Percentiles rank a stretch among this genome's conserved stretches.
These are phyloP conservation scores for Blastobasis lacticolella DNA, from an alignment of 2,888 invertebrate genomes.

Conservation along the genomic window DNA sequence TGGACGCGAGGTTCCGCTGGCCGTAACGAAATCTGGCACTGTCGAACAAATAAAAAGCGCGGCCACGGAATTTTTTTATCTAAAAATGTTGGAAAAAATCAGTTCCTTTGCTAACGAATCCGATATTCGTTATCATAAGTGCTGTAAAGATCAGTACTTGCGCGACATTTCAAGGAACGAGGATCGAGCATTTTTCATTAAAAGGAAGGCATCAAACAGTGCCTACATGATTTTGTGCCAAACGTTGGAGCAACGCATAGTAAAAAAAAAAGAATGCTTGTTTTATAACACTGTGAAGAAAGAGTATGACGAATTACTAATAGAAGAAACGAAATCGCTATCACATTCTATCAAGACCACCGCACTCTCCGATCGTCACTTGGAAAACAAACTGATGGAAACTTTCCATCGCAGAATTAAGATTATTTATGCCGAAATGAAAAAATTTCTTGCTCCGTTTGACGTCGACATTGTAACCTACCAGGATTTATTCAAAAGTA, in stretches of 20 bases:
- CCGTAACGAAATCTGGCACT: conserved; percentile 16
- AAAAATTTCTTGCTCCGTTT: conserved; percentile 7
- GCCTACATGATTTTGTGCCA: conserved; percentile 18
- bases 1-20: conserved; percentile 17
- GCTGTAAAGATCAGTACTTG: conserved; percentile 18
- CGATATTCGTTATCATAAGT: conserved; percentile 16
- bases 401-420: background rate
- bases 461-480: conserved; percentile 4
- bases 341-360: conserved; percentile 16
- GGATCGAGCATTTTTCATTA: conserved; percentile 11
- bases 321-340: conserved; percentile 17
- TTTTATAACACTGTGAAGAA: conserved; percentile 22
- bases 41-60: conserved; percentile 16
- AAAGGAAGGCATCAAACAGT: conserved; percentile 16
- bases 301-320: conserved; percentile 19
- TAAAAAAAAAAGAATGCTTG: conserved; percentile 22
- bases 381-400: conserved; percentile 1
- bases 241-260: conserved; percentile 18
- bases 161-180: conserved; percentile 11
- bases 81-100: conserved; percentile 15
- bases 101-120: conserved; percentile 16
- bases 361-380: background rate
- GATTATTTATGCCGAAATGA: conserved; percentile 1
- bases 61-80: conserved; percentile 14
- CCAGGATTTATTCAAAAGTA: conserved; percentile 6